Evolutionary conservation across 1,140 invertebrate species (phyloP), one percentile per base, ranked within the genome.

Genomic region (Radopholus similis): DNA sequence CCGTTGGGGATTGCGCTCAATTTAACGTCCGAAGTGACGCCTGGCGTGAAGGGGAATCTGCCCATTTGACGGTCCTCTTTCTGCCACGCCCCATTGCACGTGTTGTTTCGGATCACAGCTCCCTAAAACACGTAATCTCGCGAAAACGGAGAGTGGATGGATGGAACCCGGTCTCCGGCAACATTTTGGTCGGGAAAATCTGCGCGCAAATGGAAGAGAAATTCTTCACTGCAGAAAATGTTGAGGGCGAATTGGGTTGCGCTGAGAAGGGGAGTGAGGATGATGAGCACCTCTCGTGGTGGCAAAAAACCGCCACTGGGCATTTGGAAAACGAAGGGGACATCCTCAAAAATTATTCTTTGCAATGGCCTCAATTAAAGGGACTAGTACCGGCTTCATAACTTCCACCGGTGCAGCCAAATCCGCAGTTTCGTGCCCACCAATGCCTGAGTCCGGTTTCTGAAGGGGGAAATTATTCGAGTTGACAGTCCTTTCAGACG

Each of bases 201-300:
- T 21, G 73, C 76, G 21, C 73, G 68, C 44, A 77, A 53, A 53
- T 75, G 73, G 38, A 78, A 69, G 6, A 75, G 35, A 63, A 73
- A 59, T 51, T 73, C 72, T 37, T 21, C 26, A n/a, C 56, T 58
- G 35, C 47, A 21, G 9, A 70, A 32, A 35, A 75, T 47, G 34
- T 75, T 74, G 28, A 75, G 21, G 18, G 32, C 54, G 56, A 75
- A 77, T 28, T 38, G 21, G 8, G 62, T 37, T 18, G 75, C 64
- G 57, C 64, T 64, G 28, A 74, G 54, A 47, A 38, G 21, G 13
- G 73, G 73, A 4, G 73, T 78, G 18, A 58, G 23, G 21, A 60
- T 57, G n/a, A 77, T 47, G 23, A 49, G 23, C 4, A 63, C 40
- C 38, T 63, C 38, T 11, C 15, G 8, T 32, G 34, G 57, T 23